phyloP scores from a whole-genome alignment of 2,888 invertebrate genomes.

The Drosophila lutescens region DNA sequence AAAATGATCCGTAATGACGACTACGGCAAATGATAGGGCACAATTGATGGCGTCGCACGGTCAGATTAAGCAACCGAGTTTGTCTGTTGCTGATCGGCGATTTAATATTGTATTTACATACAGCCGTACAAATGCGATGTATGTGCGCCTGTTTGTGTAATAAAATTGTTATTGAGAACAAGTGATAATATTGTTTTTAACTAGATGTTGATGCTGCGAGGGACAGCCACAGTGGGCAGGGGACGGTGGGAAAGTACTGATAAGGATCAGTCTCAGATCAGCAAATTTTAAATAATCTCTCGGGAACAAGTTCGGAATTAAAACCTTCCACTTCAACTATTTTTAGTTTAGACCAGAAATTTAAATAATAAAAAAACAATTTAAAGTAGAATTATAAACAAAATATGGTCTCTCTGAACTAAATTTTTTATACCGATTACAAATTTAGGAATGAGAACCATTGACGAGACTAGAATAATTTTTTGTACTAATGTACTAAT shows the following conservation, averaged over 20 bases:
- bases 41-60: slow-evolving; percentile 46
- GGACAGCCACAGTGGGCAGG: slow-evolving; percentile 42
- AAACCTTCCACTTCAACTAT: no score
- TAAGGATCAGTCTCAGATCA: slow-evolving; percentile 10
- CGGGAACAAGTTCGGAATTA: neutral
- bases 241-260: neutral
- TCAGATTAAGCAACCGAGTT: slow-evolving; percentile 72
- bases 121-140: neutral
- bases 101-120: slow-evolving; percentile 41
- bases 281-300: neutral
- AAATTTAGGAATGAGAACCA: no score
- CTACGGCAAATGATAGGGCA: slow-evolving; percentile 43
- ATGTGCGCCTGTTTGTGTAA: slow-evolving; percentile 42
- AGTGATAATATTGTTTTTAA: slow-evolving; percentile 84
- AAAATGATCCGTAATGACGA: slow-evolving; percentile 42
- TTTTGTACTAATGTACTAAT: no score
- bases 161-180: slow-evolving; percentile 82
- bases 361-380: no score
- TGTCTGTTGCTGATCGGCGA: slow-evolving; percentile 45
- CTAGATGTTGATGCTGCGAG: slow-evolving; percentile 82
- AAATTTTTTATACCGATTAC: no score
- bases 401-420: no score
- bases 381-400: no score
- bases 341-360: no score
- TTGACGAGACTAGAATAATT: no score